Evolutionary conservation across 2,888 invertebrate genomes (phyloP), one percentile per base, ranked within the genome.

Genomic region (Ophion costatus): DNA sequence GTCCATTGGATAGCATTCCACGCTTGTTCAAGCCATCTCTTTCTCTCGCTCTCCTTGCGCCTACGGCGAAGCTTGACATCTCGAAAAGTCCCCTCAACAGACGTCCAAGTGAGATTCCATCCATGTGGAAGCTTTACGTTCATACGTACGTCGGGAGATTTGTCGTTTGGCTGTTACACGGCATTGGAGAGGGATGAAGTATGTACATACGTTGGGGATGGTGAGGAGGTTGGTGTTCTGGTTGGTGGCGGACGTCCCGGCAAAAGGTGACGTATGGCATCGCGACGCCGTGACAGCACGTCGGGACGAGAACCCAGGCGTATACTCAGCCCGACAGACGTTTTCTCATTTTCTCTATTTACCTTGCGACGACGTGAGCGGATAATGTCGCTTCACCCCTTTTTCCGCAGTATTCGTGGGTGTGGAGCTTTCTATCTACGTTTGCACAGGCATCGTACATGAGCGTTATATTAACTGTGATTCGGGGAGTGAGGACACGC

Each of bases 281-380:
- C 78, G 86, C 83, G 84, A 85, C 73, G 80, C 80, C 82, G 57
- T 84, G 87, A 86, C 88, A 86, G 83, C 77, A 77, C 74, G 86
- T 87, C 88, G 80, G 56, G 64, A 59, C 78, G 83, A 83, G 86
- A 87, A 86, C 84, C 87, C 78, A 88, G 86, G 84, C 87, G 86
- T 88, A 75, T 83, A 87, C 85, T 83, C 80, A 87, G 82, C 85
- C 86, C 86, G 83, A 87, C 88, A 88, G 88, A 87, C 88, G 82
- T 88, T 88, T 86, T 88, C 86, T 88, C 88, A 88, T 88, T 88
- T 88, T 88, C 87, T 88, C 87, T 88, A 88, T 88, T 88, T 88
- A 88, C 86, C 81, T 84, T 86, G 74, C 82, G 84, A 84, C 87
- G 86, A 86, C 87, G 83, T 86, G 84, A 87, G 87, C 83, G 87